These are phyloP conservation scores for Apantesis nais DNA, from an alignment of 2,888 invertebrate species.

Conservation along the genomic window DNA sequence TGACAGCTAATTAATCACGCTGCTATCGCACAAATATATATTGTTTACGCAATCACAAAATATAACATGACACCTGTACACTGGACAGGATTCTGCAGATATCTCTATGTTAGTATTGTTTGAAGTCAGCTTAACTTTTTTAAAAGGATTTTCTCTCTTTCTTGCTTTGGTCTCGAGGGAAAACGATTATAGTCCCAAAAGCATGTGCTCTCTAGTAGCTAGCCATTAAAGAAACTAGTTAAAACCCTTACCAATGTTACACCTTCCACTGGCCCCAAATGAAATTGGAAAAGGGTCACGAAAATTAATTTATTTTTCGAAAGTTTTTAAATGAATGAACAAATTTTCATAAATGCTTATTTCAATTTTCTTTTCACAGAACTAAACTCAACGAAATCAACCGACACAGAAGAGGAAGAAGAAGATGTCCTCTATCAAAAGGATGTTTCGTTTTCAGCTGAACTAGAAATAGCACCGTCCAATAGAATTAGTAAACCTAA, in stretches of 20 bases:
- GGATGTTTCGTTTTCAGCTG: slow-evolving; percentile 92
- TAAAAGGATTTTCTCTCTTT: no score
- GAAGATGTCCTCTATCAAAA: slow-evolving; percentile 91
- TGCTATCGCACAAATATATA: no score
- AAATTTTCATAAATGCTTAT: neutral
- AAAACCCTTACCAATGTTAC: neutral
- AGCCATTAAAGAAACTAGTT: neutral
- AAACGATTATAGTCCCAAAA: no score
- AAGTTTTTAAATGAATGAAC: no score
- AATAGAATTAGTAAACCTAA: slow-evolving; percentile 76
- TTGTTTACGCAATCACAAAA: no score
- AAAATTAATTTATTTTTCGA: neutral
- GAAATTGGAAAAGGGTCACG: neutral
- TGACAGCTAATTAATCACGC: no score
- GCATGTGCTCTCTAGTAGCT: no score
- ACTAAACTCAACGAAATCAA: slow-evolving; percentile 89
- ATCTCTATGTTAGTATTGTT: no score
- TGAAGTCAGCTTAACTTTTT: no score
- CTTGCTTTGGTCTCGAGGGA: no score
- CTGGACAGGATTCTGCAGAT: no score
- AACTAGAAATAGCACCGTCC: slow-evolving; percentile 87
- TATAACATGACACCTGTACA: no score
- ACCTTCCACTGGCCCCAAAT: neutral
- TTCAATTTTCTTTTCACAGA: slow-evolving; percentile 80
- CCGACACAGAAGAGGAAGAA: slow-evolving; percentile 84